Percentiles rank a stretch among this genome's conserved stretches.
phyloP scores from a whole-genome alignment of 1,140 invertebrate species.

The Macrotrachela quadricornifera region DNA sequence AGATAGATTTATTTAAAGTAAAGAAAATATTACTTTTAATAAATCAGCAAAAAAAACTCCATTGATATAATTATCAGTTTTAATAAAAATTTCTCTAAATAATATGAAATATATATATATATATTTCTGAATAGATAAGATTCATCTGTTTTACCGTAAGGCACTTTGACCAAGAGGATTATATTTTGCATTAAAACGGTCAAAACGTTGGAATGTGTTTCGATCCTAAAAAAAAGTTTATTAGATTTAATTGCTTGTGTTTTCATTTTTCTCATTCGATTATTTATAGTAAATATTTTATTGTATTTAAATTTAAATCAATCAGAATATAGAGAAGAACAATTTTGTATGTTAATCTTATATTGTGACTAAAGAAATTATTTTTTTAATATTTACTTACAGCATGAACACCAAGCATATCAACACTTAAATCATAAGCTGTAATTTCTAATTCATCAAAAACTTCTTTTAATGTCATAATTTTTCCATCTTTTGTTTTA shows the following conservation, averaged over 20 bases:
- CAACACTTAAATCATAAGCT: constrained; percentile 89
- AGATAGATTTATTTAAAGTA: too few relatives aligned
- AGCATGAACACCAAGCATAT: constrained; percentile 97
- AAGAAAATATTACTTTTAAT: constrained; percentile 48
- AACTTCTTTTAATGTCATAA: constrained; percentile 70
- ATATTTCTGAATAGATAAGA: too few relatives aligned
- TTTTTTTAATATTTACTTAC: constrained; percentile 31
- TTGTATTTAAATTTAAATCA: not conserved
- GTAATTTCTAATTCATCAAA: constrained; percentile 91
- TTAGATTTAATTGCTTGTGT: too few relatives aligned
- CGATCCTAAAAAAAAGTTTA: constrained; percentile 50
- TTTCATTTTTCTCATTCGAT: not conserved
- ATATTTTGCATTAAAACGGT: constrained; percentile 99
- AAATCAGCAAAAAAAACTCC: constrained; percentile 93
- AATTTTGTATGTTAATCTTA: not conserved
- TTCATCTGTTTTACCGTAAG: constrained; percentile 27
- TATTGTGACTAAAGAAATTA: not conserved
- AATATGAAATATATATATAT: too few relatives aligned
- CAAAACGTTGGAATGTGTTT: constrained; percentile 95
- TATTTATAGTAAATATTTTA: not conserved
- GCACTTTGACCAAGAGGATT: constrained; percentile 93
- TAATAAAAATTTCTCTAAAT: constrained; percentile 76
- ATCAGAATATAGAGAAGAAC: not conserved
- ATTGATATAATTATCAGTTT: constrained; percentile 87
- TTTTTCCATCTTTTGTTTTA: constrained; percentile 38